These are phyloP conservation scores for Gymnoscopelus microlampas DNA, from an alignment of 2,797 vertebrate genomes.

Conservation along the genomic window DNA sequence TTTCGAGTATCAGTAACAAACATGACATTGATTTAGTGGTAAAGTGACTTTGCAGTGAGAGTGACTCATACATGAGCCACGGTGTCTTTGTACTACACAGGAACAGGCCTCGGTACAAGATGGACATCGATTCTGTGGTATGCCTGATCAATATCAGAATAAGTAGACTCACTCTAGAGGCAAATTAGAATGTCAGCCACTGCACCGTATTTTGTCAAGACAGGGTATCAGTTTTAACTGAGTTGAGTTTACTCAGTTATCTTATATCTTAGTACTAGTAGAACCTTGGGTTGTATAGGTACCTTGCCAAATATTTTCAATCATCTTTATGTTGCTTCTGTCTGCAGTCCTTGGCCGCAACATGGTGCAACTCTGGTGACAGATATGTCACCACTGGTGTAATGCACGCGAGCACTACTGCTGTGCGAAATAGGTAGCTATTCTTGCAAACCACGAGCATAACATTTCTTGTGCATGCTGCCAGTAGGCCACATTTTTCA, in stretches of 20 bases:
- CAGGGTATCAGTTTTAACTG: background rate
- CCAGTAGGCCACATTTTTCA: too few species aligned
- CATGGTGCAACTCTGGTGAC: too few species aligned
- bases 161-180: constrained; percentile 79
- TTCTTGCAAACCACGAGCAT: too few species aligned
- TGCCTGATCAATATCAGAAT: constrained; percentile 86
- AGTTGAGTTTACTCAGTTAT: background rate
- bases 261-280: background rate
- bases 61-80: constrained; percentile 80
- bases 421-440: too few species aligned
- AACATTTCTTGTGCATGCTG: too few species aligned
- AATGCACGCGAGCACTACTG: too few species aligned
- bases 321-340: background rate
- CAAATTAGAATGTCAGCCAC: constrained; percentile 85
- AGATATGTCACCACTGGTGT: too few species aligned
- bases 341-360: too few species aligned
- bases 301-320: background rate
- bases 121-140: constrained; percentile 84
- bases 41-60: constrained; percentile 81
- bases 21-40: constrained; percentile 81
- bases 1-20: constrained; percentile 77
- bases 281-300: background rate
- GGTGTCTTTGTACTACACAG: constrained; percentile 83
- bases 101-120: constrained; percentile 83
- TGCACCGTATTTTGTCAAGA: constrained; percentile 53